phyloP scores from a whole-genome alignment of 2,888 invertebrate species.

The Noctua janthina region DNA sequence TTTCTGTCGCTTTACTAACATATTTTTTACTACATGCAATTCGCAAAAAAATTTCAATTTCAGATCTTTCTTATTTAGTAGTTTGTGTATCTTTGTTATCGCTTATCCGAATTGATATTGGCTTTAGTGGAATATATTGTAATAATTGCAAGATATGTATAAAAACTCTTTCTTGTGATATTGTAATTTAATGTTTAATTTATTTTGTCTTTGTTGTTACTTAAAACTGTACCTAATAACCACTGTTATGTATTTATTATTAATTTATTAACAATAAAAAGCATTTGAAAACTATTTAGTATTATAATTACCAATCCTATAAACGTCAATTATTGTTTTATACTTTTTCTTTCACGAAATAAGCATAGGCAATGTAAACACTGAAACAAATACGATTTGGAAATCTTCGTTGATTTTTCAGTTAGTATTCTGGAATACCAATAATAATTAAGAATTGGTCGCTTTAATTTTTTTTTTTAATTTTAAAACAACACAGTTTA shows the following conservation, averaged over 20 bases:
- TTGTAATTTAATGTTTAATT: background rate
- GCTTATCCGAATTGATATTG: background rate
- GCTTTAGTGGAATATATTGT: background rate
- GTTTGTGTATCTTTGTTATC: background rate
- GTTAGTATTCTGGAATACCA: too few relatives aligned
- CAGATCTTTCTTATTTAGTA: background rate
- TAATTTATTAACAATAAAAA: conserved; percentile 29
- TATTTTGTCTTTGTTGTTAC: background rate
- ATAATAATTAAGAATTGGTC: too few relatives aligned
- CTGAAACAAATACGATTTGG: background rate
- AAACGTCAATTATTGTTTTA: too few relatives aligned
- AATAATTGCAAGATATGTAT: background rate
- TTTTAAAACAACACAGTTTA: background rate
- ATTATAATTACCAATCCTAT: background rate
- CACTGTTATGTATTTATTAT: conserved; percentile 13
- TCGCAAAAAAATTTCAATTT: background rate
- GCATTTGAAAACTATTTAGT: background rate
- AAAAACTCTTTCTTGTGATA: background rate
- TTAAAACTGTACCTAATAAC: background rate
- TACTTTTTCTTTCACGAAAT: background rate
- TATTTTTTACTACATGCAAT: background rate
- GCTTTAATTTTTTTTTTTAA: too few relatives aligned
- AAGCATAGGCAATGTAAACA: background rate
- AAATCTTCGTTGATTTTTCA: background rate
- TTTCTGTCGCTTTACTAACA: conserved; percentile 4